Evolutionary conservation across 2,888 invertebrate species (phyloP), one percentile per base, ranked within the genome.

Genomic region (Synanthedon vespiformis): DNA sequence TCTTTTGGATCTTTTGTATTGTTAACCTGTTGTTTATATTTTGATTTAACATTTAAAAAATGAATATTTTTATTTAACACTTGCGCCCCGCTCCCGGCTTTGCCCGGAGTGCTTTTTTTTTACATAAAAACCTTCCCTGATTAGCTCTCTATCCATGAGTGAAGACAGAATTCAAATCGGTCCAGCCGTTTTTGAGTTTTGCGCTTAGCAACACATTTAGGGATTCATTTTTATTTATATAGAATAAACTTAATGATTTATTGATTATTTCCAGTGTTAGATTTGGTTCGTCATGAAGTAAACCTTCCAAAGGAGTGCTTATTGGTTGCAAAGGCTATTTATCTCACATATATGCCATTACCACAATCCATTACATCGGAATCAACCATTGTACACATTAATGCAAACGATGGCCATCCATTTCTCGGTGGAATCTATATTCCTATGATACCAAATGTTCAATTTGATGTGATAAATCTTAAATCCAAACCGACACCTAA

Each of bases 381-480:
- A 49, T 64, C 77, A 51, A 63, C 69, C 3, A 61, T 81, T 12
- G 66, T 59, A 13, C 62, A 65, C 14, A 61, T 67, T 8, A 68
- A 63, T 55, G 60, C 72, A 41, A 52, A 60, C 1, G 57, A 62
- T 2, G 52, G 61, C 0, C 58, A 61, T 18, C 72, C 80, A 1
- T 76, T 77, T 40, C 63, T 82, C n/a, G 72, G 77, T 49, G 88
- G 88, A 4, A 40, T 87, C 5, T 79, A 66, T 51, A 79, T 88
- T 56, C 88, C 88, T 41, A 58, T 61, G 16, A 74, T 88, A 58
- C 79, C 81, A 2, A 73, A 79, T 63, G 83, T 88, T 0, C 63
- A 82, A 52, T 83, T 76, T 55, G 70, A 77, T 58, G 64, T 74
- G 1, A 68, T 81, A 18, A 81, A 81, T 56, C 68, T 82, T 40